phyloP scores from a whole-genome alignment of 2,797 vertebrate species.

The Zonotrichia albicollis region DNA sequence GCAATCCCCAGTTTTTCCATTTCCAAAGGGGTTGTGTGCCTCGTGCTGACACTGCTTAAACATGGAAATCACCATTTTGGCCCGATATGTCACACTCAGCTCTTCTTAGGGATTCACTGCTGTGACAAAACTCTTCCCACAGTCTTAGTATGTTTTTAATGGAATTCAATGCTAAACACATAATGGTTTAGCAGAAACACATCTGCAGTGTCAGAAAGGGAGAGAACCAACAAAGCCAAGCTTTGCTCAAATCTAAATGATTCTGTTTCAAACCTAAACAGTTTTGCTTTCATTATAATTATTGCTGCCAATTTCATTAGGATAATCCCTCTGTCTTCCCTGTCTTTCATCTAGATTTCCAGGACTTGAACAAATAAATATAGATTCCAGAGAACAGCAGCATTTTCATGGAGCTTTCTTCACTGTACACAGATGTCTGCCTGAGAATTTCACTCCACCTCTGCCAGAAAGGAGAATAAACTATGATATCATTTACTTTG shows the following conservation, averaged over 20 bases:
- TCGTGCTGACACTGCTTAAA: background rate
- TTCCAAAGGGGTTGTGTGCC: background rate
- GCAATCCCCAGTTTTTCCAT: background rate
- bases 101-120: background rate
- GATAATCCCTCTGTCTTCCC: background rate
- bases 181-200: background rate
- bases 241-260: background rate
- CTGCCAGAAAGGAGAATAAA: background rate
- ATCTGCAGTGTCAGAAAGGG: background rate
- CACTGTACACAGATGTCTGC: background rate
- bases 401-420: background rate
- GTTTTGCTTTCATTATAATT: background rate
- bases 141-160: background rate
- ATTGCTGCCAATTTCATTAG: background rate
- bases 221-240: background rate
- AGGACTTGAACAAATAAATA: background rate
- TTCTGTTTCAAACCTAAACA: background rate
- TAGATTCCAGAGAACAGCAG: background rate
- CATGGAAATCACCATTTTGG: background rate
- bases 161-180: background rate
- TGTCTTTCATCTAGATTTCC: background rate
- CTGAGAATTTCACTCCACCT: background rate
- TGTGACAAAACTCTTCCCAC: background rate
- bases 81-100: background rate
- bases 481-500: background rate